phyloP scores from a whole-genome alignment of 1,140 invertebrate genomes.

The Notospermus geniculatus region DNA sequence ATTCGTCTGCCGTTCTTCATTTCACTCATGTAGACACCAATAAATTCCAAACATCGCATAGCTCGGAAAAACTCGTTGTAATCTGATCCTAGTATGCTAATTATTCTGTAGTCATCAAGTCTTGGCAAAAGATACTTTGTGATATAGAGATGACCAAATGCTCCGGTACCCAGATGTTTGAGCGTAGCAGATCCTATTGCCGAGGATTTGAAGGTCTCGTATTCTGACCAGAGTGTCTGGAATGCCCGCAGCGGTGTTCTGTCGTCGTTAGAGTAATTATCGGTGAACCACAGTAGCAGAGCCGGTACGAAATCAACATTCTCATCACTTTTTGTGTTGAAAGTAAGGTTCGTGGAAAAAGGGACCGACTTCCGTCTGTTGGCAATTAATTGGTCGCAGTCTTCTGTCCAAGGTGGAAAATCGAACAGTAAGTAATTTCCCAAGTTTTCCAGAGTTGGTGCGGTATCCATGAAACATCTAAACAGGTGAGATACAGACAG shows the following conservation, averaged over 20 bases:
- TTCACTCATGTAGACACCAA: background rate
- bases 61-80: constrained; percentile 6
- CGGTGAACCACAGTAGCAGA: background rate
- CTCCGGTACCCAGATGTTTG: background rate
- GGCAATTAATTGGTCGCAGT: background rate
- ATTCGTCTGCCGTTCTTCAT: no score
- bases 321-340: background rate
- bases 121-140: background rate
- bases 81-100: background rate
- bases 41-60: background rate
- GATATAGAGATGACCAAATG: background rate
- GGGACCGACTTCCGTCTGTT: background rate
- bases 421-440: background rate
- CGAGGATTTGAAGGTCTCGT: background rate
- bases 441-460: background rate
- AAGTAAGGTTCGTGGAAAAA: background rate
- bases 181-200: background rate
- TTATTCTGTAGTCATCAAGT: background rate
- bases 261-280: background rate
- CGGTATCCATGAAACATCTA: background rate
- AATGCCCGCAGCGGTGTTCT: background rate
- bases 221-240: background rate
- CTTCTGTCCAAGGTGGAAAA: background rate
- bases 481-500: background rate
- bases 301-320: background rate